Evolutionary conservation across 2,113 vertebrate genomes (phyloP).

Genomic region (Vanacampus margaritifer): DNA sequence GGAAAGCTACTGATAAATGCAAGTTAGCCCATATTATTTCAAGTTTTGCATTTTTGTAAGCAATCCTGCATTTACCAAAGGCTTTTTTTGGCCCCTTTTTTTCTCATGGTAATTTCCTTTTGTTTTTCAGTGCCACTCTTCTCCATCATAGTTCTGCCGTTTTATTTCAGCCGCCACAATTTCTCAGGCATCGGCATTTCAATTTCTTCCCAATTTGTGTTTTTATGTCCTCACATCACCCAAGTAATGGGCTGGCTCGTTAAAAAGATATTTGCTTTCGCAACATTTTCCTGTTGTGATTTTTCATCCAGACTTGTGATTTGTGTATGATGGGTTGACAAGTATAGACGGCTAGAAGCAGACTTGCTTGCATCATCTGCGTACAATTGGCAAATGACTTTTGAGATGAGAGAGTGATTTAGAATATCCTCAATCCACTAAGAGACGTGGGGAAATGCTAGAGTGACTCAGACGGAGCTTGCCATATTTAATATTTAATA

Average conservation of each 20-base stretch:
- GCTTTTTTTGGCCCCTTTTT: conserved; percentile 4
- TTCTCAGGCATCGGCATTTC: conserved; percentile 59
- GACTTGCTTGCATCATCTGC: conserved; percentile 22
- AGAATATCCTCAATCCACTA: conserved; percentile 48
- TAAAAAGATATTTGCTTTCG: conserved; percentile 73
- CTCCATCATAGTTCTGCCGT: conserved; percentile 5
- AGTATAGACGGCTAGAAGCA: background rate
- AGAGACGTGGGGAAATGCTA: conserved; percentile 56
- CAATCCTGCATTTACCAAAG: background rate
- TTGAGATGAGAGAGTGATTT: conserved; percentile 46
- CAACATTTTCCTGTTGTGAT: conserved; percentile 62
- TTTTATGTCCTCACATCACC: conserved; percentile 64
- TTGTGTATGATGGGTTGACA: conserved; percentile 24
- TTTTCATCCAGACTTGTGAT: conserved; percentile 58
- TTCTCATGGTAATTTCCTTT: conserved; percentile 7
- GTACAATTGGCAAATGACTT: conserved; percentile 31
- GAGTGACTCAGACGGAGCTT: conserved; percentile 42
- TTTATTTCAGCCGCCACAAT: conserved; percentile 15
- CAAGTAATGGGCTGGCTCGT: conserved; percentile 70
- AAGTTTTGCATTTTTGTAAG: background rate
- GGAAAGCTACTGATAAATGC: background rate
- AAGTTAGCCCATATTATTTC: background rate
- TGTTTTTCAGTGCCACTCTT: conserved; percentile 7
- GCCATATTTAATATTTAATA: conserved; percentile 21
- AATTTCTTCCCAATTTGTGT: conserved; percentile 72